Conservation (phyloP, 2,888 invertebrate genomes). For the Anoplius nigerrimus region DNA sequence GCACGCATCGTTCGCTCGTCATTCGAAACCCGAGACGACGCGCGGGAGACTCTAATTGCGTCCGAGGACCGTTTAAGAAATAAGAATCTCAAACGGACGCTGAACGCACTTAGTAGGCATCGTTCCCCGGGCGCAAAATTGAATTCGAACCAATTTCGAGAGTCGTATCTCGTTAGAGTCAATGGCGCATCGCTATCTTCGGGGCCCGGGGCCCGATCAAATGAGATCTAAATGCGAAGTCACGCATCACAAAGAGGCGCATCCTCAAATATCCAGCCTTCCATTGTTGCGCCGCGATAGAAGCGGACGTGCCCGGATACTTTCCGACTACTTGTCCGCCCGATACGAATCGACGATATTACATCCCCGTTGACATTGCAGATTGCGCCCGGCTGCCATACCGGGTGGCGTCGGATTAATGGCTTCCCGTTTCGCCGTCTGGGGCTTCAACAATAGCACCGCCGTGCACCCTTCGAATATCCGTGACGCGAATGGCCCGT, state of each 20-base stretch:
- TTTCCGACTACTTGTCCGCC: no score
- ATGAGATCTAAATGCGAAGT: background rate
- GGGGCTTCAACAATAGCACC: slow-evolving; percentile 45
- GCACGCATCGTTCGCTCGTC: no score
- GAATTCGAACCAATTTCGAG: no score
- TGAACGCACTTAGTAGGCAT: no score
- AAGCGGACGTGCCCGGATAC: slow-evolving; percentile 3
- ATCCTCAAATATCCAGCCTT: background rate
- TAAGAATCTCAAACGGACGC: no score
- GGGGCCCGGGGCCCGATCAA: no score
- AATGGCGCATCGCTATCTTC: background rate
- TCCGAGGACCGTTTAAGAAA: no score
- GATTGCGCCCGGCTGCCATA: slow-evolving; percentile 44
- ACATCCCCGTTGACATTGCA: slow-evolving; percentile 45
- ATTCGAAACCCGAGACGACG: no score
- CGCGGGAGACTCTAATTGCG: no score
- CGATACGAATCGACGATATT: slow-evolving; percentile 45
- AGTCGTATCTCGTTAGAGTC: no score
- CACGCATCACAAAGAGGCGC: background rate
- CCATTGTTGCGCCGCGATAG: background rate
- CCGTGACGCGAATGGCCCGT: slow-evolving; percentile 21
- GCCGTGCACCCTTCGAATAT: slow-evolving; percentile 28
- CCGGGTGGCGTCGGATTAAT: slow-evolving; percentile 50
- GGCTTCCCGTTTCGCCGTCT: slow-evolving; percentile 24
- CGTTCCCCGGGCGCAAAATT: no score